Base-by-base conservation (phyloP, 2,113 vertebrate genomes). In the Rhinopomastus cyanomelas region DNA sequence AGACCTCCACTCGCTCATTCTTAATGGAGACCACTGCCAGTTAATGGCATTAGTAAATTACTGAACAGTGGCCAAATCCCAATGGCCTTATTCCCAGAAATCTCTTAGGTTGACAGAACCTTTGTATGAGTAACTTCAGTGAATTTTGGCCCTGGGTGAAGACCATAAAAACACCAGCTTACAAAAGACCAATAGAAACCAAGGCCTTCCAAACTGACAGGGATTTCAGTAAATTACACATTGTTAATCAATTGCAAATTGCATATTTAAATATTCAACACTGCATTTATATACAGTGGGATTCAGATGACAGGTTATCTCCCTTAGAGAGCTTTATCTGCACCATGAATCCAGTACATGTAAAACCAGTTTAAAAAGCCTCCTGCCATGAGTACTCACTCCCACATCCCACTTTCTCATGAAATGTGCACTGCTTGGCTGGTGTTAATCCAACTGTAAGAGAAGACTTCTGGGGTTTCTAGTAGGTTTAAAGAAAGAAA, bases 61-160 rank as follows among this genome's bases (percentile, higher is more conserved):
- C 86, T 95, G 95, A 94, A 88, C 81, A 90, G 78, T 91, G 68
- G 86, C 95, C 92, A 84, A 95, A 84, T 95, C 77, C 93, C 86
- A 84, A 81, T 96, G 95, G 86, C 92, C 88, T 94, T 94, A 76
- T 94, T 95, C 93, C 94, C 92, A 94, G 95, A 96, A 95, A 93
- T 36, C 81, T 92, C 88, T 92, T 78, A 91, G 83, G 37, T 32
- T 94, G 94, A 95, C 93, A 94, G 83, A 74, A 95, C 62, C 71
- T 96, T 94, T 95, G 81, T 95, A 80, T 82, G 71, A 92, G 37
- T 69, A 80, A 80, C 56, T 84, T 81, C 36, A 85, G 75, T 88
- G 87, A 94, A 87, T 95, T 95, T 93, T 95, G 94, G 93, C 92
- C 93, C 60, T 74, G 88, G 60, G 51, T 92, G 81, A 92, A 85